These are phyloP conservation scores for Achroia grisella DNA, from an alignment of 1,140 invertebrate genomes.

Conservation along the genomic window DNA sequence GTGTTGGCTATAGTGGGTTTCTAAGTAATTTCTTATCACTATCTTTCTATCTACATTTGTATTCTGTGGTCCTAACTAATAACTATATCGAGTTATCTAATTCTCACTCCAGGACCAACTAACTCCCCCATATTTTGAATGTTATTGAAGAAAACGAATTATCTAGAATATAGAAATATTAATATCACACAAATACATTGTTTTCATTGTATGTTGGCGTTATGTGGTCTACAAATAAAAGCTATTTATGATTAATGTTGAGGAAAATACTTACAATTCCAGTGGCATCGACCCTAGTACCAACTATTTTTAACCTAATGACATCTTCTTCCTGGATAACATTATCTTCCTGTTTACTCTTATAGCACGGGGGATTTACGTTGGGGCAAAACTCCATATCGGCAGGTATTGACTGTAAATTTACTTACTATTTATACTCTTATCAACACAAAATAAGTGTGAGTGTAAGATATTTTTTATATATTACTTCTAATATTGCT, in stretches of 20 bases:
- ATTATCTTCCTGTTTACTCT: slow-evolving; percentile 98
- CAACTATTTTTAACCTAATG: slow-evolving; percentile 98
- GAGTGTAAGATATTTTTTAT: neutral
- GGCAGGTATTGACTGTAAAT: slow-evolving; percentile 94
- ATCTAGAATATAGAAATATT: too few relatives aligned
- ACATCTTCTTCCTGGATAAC: slow-evolving; percentile 99
- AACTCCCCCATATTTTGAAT: too few relatives aligned
- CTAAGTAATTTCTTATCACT: too few relatives aligned
- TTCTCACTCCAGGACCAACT: too few relatives aligned
- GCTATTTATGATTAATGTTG: slow-evolving; percentile 7
- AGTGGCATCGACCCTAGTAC: slow-evolving; percentile 96
- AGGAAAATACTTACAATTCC: slow-evolving; percentile 82
- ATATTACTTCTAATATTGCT: neutral
- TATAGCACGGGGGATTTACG: slow-evolving; percentile 98
- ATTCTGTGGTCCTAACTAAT: too few relatives aligned
- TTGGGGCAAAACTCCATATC: slow-evolving; percentile 99
- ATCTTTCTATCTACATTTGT: too few relatives aligned
- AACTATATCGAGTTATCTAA: too few relatives aligned
- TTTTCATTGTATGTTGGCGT: too few relatives aligned
- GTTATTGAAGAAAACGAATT: too few relatives aligned
- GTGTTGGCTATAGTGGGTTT: too few relatives aligned
- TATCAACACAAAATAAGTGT: neutral
- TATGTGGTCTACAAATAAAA: neutral
- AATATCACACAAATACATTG: too few relatives aligned
- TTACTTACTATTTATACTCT: neutral